Conservation (phyloP, 2,797 vertebrate species). For the Euthynnus affinis region DNA sequence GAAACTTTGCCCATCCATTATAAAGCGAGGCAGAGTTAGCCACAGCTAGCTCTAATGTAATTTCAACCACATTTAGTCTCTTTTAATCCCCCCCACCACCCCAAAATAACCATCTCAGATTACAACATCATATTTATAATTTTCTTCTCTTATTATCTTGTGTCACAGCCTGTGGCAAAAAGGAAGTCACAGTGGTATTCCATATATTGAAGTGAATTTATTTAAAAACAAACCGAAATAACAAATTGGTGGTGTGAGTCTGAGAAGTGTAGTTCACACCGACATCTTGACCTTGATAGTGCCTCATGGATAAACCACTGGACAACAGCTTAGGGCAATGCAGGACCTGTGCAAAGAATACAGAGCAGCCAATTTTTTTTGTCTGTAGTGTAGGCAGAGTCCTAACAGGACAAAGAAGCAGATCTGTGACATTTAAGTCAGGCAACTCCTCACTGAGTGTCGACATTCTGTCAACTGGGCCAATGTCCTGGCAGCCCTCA, state of each 20-base stretch:
- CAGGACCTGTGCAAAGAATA: conserved; percentile 52
- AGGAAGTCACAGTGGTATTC: too few species aligned
- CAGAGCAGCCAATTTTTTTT: conserved; percentile 24
- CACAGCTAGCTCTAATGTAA: conserved; percentile 11
- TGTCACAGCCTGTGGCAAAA: too few species aligned
- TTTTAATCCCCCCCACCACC: neutral
- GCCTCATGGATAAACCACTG: conserved; percentile 61
- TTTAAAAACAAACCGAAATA: too few species aligned
- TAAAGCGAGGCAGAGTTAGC: conserved; percentile 18
- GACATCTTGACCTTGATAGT: conserved; percentile 74
- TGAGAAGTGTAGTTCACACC: conserved; percentile 54
- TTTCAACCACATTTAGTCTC: conserved; percentile 10
- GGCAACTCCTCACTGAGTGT: conserved; percentile 5
- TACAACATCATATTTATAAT: conserved; percentile 82
- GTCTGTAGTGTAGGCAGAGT: conserved; percentile 11
- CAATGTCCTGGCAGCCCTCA: neutral
- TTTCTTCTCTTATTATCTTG: conserved; percentile 80
- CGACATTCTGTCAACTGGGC: conserved; percentile 1
- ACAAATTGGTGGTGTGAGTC: too few species aligned
- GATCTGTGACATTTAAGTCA: conserved; percentile 27
- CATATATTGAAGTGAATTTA: neutral
- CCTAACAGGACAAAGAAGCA: conserved; percentile 20
- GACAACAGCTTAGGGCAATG: conserved; percentile 54
- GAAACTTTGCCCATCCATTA: conserved; percentile 42
- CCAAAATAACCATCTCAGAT: conserved; percentile 60